phyloP scores from a whole-genome alignment of 1,140 invertebrate genomes.

The Steinernema khuongi region DNA sequence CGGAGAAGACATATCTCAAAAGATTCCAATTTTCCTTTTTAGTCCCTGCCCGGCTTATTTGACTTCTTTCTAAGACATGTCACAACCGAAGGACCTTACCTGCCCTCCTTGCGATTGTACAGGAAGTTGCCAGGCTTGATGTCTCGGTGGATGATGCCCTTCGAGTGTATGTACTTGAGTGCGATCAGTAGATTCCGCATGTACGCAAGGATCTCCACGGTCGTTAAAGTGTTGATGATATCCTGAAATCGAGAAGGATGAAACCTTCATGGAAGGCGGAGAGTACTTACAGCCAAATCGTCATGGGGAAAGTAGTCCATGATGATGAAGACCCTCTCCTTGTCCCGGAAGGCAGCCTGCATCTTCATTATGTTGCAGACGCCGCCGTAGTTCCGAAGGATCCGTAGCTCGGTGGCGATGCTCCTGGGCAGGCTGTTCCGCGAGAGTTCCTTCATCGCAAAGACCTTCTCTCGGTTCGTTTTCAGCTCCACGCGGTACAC shows the following conservation, averaged over 20 bases:
- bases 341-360: constrained; percentile 71
- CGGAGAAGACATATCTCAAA: too few species aligned
- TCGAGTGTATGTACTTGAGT: constrained; percentile 73
- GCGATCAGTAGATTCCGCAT: constrained; percentile 76
- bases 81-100: too few species aligned
- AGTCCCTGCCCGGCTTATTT: too few species aligned
- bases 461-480: constrained; percentile 18
- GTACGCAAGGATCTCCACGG: constrained; percentile 71
- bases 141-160: constrained; percentile 81
- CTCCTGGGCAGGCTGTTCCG: constrained; percentile 16
- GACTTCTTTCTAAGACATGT: too few species aligned
- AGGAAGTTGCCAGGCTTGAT: constrained; percentile 77
- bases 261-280: constrained; percentile 30
- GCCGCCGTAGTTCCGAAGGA: constrained; percentile 66
- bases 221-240: constrained; percentile 65
- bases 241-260: constrained; percentile 65
- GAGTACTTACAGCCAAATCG: constrained; percentile 66
- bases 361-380: constrained; percentile 75
- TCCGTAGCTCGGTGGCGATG: constrained; percentile 32
- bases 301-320: constrained; percentile 83
- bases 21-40: too few species aligned
- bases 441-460: constrained; percentile 28
- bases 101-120: constrained; percentile 71
- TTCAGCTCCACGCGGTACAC: constrained; percentile 29
- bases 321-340: constrained; percentile 76